Evolutionary conservation across 35 echinoderm and acorn worm species (phyloP), one percentile per base, ranked within the genome.

Genomic region (Apostichopus californicus): DNA sequence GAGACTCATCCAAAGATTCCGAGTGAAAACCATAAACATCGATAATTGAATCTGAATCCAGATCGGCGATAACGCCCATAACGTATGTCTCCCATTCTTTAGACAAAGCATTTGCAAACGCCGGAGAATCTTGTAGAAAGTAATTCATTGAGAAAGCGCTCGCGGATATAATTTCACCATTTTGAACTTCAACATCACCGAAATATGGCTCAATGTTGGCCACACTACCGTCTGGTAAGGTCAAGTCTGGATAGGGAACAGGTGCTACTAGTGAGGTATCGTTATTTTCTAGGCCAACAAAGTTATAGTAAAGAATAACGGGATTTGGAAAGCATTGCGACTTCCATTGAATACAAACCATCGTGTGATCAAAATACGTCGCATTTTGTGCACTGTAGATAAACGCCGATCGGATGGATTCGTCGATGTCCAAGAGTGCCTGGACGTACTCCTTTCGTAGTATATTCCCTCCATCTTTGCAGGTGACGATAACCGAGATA

Each of bases 311-410:
- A 56, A 56, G 20, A 18, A 98, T 72, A 5, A 96, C 57, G 28
- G 91, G 95, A 80, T 98, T 92, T 5, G 57, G 26, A 7, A 93
- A 56, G 87, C 96, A 98, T n/a, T 90, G 20, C 6, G 88, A 83
- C 34, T 90, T 65, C 93, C 94, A 92, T 46, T 93, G 21, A 64
- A 52, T 75, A 46, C 86, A 89, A 2, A 89, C 86, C 6, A 28
- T 66, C 18, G 57, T 89, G 61, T 89, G 72, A 72, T 89, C 72
- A 28, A 68, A 72, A 9, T 56, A 55, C 24, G 63, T 66, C 18
- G 12, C 24, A 68, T 89, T 75, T 52, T 89, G 28, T 9, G 58
- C 78, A 55, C 55, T 57, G 26, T 68, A 63, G 10, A 89, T 46
- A 5, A 73, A 93, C 54, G 86, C 55, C 13, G 72, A 73, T 58